Conservation (phyloP, 2,113 vertebrate species). For the Aramus guarauna region DNA sequence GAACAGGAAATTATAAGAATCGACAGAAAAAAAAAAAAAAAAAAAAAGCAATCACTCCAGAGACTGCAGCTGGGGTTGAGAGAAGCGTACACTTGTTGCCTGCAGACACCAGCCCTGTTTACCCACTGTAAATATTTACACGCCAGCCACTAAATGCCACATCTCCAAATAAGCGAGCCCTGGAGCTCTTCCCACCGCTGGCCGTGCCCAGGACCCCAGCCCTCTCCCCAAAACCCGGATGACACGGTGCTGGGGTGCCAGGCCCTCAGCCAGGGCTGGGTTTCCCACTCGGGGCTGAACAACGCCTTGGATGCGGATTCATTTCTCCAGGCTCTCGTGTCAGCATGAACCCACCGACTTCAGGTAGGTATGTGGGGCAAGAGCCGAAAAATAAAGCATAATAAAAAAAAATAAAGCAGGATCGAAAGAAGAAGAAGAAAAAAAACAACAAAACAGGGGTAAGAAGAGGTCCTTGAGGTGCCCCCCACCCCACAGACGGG, state of each 20-base stretch:
- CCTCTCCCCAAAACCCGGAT: rapidly evolving
- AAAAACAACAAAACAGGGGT: rapidly evolving
- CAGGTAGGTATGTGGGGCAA: rapidly evolving
- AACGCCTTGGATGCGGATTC: background rate
- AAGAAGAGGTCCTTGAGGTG: background rate
- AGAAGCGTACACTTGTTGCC: slow-evolving; percentile 35
- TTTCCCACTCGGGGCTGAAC: background rate
- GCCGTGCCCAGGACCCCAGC: background rate
- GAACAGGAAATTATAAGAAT: slow-evolving; percentile 12
- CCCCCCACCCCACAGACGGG: background rate
- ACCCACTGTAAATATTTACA: background rate
- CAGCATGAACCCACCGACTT: background rate
- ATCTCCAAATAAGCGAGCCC: background rate
- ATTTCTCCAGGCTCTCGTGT: rapidly evolving
- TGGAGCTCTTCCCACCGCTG: background rate
- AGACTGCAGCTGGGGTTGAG: background rate
- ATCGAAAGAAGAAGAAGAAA: too few relatives aligned
- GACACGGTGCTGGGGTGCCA: background rate
- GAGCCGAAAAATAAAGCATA: background rate
- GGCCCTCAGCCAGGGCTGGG: background rate
- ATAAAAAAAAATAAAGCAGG: too few relatives aligned
- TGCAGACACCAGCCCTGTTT: background rate
- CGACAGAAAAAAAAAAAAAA: background rate
- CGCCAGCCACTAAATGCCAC: background rate
- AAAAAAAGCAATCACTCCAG: background rate